phyloP scores from a whole-genome alignment of 2,888 invertebrate genomes.

The Macrophya annulata region DNA sequence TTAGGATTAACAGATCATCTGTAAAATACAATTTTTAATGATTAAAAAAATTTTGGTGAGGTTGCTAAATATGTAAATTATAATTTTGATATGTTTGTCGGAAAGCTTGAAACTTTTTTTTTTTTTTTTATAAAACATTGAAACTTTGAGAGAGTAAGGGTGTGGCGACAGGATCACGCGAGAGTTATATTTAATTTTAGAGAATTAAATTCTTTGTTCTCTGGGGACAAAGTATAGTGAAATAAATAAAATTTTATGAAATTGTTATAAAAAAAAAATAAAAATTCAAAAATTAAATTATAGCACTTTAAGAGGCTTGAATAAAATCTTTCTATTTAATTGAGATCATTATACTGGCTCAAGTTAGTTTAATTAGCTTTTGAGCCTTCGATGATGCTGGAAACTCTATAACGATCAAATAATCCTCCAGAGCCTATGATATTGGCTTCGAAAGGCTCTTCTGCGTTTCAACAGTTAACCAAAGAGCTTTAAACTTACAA shows the following conservation, averaged over 20 bases:
- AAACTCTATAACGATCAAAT: conserved; percentile 4
- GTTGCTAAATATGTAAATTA: not conserved
- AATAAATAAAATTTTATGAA: not conserved
- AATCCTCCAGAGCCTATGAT: conserved; percentile 4
- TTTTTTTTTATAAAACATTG: not conserved
- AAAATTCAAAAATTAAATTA: not conserved
- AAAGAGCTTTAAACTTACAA: not conserved
- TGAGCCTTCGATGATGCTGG: not conserved
- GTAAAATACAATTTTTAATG: not conserved
- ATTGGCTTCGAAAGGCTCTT: conserved; percentile 2
- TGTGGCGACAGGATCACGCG: not conserved
- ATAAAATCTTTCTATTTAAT: conserved; percentile 3
- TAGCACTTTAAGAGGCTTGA: not conserved
- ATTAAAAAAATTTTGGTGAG: not conserved
- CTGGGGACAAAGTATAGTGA: not conserved
- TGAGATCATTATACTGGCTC: not conserved
- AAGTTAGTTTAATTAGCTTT: not conserved
- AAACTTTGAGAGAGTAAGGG: not conserved
- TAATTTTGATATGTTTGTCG: not conserved
- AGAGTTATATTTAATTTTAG: not conserved
- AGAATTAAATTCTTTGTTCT: not conserved
- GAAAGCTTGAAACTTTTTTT: not conserved
- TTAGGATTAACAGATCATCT: not conserved
- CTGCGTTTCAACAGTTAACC: conserved; percentile 5
- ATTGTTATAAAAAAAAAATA: too few species aligned